Base-by-base conservation (phyloP, 2,888 invertebrate genomes). In the Hydrotaea cyrtoneurina region DNA sequence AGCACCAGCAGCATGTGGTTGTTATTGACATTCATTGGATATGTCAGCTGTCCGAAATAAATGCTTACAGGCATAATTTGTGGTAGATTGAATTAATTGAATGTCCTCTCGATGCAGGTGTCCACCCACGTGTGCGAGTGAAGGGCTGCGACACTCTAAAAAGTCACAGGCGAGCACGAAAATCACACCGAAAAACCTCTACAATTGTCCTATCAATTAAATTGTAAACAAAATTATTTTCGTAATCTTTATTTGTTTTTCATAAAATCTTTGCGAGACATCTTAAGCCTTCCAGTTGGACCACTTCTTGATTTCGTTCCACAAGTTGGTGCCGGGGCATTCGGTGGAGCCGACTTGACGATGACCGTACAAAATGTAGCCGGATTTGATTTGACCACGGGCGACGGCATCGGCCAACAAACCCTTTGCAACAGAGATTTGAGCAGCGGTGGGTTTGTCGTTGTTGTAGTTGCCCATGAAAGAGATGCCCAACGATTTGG, bases 331-430 rank as follows among this genome's bases (percentile, higher is more conserved):
- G 0, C 95, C 96, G 0, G 96, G 96, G 86, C 95, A 96, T 86
- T 94, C 94, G 0, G 95, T 95, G 1, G 91, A 89, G 78, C 93
- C 90, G 0, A 93, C 93, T 89, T 94, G 94, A 73, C 93, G 91
- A 90, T 95, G 95, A 0, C 95, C 95, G 0, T 95, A 92, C 43
- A 96, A 90, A 72, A 93, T 93, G 89, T 95, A 95, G 85, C 93
- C 92, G 1, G 92, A 88, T 15, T 90, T 89, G 26, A 96, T 93
- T 90, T 93, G 93, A 2, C 94, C 94, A 1, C 92, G 90, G 3
- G 92, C 88, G 0, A 95, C 93, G 0, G 95, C 95, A 50, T 93
- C 93, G 0, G 92, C 91, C 76, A 96, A 95, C 36, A 95, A 88
- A 0, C 93, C 89, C 83, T 94, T 93, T 0, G 94, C 93, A 0